Percentiles rank a stretch among this genome's conserved stretches.
These are phyloP conservation scores for Gorsachius magnificus DNA, from an alignment of 2,797 vertebrate genomes.

Conservation along the genomic window DNA sequence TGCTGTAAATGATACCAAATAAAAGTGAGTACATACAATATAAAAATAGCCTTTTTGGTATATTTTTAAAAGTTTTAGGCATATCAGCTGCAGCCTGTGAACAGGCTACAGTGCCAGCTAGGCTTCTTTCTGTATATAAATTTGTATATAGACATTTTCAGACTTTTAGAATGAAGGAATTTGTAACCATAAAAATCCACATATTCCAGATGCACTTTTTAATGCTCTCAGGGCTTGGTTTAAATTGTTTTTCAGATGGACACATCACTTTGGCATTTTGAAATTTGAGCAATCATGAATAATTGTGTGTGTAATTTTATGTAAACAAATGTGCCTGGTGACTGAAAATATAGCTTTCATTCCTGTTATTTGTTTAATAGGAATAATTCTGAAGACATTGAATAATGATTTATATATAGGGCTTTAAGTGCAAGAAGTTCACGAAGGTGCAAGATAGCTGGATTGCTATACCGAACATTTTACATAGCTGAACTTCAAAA, in stretches of 20 bases:
- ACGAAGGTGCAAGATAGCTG: neutral
- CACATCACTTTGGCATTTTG: neutral
- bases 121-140: neutral
- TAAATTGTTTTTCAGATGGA: conserved; percentile 1
- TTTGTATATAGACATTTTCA: neutral
- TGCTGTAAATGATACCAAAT: neutral
- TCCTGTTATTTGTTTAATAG: neutral
- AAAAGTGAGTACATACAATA: neutral
- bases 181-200: neutral
- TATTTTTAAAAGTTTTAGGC: neutral
- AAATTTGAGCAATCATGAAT: neutral
- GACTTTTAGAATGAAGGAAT: neutral
- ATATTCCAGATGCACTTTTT: neutral
- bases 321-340: neutral
- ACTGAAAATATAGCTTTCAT: neutral
- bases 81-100: neutral
- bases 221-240: neutral
- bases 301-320: neutral
- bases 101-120: neutral
- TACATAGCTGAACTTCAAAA: neutral
- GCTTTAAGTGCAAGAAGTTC: neutral
- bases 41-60: neutral
- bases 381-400: neutral
- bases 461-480: neutral
- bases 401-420: neutral